A percentile compares a stretch with the other conserved stretches of the same genome.
Conservation (phyloP, 2,113 vertebrate genomes). For the Hippocampus barbouri region DNA sequence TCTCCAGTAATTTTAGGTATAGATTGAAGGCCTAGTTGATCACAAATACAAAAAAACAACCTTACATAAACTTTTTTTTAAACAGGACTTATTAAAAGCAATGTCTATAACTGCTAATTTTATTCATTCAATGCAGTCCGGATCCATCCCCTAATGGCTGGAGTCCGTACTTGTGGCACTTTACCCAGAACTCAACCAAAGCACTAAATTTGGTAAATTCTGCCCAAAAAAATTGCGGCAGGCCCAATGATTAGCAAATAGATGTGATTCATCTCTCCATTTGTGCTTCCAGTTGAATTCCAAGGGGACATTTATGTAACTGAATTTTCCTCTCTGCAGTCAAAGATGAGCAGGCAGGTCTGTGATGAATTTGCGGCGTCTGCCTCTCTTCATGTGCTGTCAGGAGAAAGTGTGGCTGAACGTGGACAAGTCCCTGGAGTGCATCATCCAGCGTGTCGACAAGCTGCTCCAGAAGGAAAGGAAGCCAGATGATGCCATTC, state of each 20-base stretch:
- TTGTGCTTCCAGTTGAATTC: background rate
- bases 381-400: background rate
- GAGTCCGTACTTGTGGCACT: background rate
- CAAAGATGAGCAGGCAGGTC: background rate
- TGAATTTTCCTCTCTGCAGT: background rate
- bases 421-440: constrained; percentile 97
- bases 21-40: too few relatives aligned
- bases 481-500: constrained; percentile 75
- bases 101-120: too few relatives aligned
- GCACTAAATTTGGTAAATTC: background rate
- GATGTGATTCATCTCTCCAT: constrained; percentile 12
- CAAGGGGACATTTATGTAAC: background rate
- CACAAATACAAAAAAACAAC: too few relatives aligned
- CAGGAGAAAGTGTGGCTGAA: constrained; percentile 98
- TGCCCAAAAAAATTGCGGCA: background rate
- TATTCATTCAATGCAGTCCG: background rate
- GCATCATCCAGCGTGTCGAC: constrained; percentile 94
- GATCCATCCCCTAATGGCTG: background rate
- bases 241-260: constrained; percentile 4
- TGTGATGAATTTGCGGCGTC: background rate
- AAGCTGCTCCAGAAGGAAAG: constrained; percentile 92
- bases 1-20: background rate
- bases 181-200: background rate
- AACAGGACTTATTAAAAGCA: too few relatives aligned
- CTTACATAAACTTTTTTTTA: too few relatives aligned